Percentiles rank a stretch among this genome's conserved stretches.
Conservation (phyloP, 1,140 invertebrate species). For the Steinernema feltiae region DNA sequence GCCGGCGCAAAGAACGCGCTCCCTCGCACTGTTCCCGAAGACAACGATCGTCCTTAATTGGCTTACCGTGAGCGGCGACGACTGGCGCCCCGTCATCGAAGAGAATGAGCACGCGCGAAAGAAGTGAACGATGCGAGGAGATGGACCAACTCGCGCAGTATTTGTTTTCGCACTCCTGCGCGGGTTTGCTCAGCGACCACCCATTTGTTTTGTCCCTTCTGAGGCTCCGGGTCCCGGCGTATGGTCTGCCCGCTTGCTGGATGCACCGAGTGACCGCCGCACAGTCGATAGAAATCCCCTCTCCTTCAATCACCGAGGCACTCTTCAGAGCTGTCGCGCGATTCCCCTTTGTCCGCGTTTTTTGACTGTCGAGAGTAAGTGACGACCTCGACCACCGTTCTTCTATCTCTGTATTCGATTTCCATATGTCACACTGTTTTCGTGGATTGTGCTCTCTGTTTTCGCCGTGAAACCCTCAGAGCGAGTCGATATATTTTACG, state of each 20-base stretch:
- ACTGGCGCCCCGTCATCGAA: background rate
- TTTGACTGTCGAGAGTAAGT: background rate
- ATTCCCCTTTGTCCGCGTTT: background rate
- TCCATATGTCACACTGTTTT: background rate
- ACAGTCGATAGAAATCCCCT: background rate
- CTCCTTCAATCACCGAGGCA: slow-evolving; percentile 4
- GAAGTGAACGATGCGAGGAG: background rate
- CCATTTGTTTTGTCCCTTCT: slow-evolving; percentile 2
- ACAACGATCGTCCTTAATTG: slow-evolving; percentile 9
- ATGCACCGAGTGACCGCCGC: background rate
- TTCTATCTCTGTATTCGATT: background rate
- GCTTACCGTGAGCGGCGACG: slow-evolving; percentile 1
- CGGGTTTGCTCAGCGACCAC: slow-evolving; percentile 13
- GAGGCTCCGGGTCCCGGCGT: no score
- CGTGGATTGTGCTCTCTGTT: background rate
- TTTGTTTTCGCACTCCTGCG: slow-evolving; percentile 10
- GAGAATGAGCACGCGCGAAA: slow-evolving; percentile 8
- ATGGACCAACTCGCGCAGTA: slow-evolving; percentile 1
- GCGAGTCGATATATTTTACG: background rate
- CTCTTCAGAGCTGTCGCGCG: background rate
- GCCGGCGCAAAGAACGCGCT: background rate
- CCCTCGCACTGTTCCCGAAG: background rate
- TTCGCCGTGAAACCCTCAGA: background rate
- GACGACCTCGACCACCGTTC: background rate
- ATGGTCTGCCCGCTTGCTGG: background rate